Base-by-base conservation (phyloP, 1,140 invertebrate genomes). In the Macrostomum lignano region DNA sequence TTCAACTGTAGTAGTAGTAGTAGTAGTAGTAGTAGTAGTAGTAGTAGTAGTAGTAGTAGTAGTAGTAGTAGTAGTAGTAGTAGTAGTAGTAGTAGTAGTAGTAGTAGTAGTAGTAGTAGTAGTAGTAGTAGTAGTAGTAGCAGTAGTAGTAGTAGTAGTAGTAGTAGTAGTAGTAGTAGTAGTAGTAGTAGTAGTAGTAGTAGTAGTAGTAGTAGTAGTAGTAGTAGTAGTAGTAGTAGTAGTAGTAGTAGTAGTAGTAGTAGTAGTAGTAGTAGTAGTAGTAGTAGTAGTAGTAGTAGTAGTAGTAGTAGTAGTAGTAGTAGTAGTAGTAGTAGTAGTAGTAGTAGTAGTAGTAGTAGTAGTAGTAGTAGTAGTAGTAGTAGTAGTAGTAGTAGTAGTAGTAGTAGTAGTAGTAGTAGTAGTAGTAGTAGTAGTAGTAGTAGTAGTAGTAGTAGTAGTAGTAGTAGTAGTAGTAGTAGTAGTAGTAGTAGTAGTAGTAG, bases 231-330 rank as follows among this genome's bases (percentile, higher is more conserved):
- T 30, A 7, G 11, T 11, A 30, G 28, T 30, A 7, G 28, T 30
- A 30, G 28, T 11, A 30, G 28, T 30, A 30, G 28, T 30, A 30
- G 28, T 11, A 30, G 28, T 11, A 30, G 28, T 30, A 30, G 28
- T 30, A 30, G 28, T 30, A 30, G 28, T 30, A 30, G 11, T 30
- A 30, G 11, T 30, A 30, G 11, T 11, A 30, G 28, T 30, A 11
- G 28, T 30, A 30, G 28, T 30, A 30, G 28, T 30, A 30, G 28
- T 30, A 30, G 28, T 30, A 30, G 28, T 30, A 30, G 28, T 30
- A 30, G 28, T 30, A 30, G 28, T 30, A 30, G 28, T 30, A 30
- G 28, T 30, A 30, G 28, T 30, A 30, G 28, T 30, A 30, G 28
- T 30, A 30, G 28, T 30, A 30, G 28, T 30, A 30, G 28, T n/a